These are phyloP conservation scores for Microplitis deprimator DNA, from an alignment of 2,888 invertebrate genomes.

Conservation along the genomic window DNA sequence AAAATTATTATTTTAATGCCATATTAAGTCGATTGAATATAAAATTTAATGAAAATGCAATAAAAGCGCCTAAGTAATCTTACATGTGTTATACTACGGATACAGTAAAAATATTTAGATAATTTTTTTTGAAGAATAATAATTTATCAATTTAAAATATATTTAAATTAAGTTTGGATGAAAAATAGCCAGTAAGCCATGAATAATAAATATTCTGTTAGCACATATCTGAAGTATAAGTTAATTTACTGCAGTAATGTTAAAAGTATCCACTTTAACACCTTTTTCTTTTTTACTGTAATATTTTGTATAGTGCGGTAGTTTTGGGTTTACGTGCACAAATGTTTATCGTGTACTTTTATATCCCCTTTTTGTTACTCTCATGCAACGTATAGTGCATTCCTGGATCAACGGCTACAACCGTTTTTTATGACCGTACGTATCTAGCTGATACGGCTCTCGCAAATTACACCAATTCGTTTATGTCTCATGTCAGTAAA, in stretches of 20 bases:
- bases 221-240: not conserved
- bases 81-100: no score
- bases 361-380: not conserved
- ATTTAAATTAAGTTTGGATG: no score
- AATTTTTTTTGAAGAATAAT: no score
- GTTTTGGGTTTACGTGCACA: conserved; percentile 32
- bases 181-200: not conserved
- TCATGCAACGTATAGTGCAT: conserved; percentile 4
- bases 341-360: conserved; percentile 41
- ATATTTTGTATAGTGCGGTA: conserved; percentile 33
- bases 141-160: no score
- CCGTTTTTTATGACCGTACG: conserved; percentile 23
- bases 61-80: no score
- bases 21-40: no score
- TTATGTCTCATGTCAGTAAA: conserved; percentile 1
- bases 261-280: conserved; percentile 6
- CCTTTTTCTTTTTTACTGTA: not conserved
- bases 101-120: no score
- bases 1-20: no score
- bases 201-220: not conserved
- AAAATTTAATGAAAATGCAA: no score
- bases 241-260: not conserved
- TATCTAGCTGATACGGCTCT: conserved; percentile 18
- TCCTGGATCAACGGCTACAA: conserved; percentile 14
- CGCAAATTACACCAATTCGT: conserved; percentile 27